Evolutionary conservation across 2,113 vertebrate species (phyloP).

Genomic region (Puntigrus tetrazona): DNA sequence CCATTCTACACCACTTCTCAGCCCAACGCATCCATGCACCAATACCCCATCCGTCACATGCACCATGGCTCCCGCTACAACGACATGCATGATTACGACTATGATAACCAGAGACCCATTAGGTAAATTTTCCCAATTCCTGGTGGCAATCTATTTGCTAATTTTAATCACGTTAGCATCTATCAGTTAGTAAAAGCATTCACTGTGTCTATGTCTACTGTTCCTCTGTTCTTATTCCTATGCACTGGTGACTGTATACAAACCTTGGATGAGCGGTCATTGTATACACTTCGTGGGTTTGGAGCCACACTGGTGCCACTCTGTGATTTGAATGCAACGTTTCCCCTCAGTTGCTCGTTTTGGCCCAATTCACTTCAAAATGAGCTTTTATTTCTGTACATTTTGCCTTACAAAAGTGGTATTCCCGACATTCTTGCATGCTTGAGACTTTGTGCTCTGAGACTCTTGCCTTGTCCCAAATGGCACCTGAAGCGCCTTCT

Average conservation of each 20-base stretch:
- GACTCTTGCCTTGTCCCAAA: constrained; percentile 15
- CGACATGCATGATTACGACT: constrained; percentile 85
- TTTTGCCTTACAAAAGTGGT: constrained; percentile 46
- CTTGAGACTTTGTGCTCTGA: constrained; percentile 28
- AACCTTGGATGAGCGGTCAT: constrained; percentile 31
- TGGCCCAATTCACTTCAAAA: constrained; percentile 31
- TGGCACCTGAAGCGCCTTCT: neutral
- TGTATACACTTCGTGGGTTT: constrained; percentile 28
- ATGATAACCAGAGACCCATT: constrained; percentile 84
- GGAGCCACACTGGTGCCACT: neutral
- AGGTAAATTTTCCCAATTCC: constrained; percentile 76
- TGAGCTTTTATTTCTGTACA: constrained; percentile 42
- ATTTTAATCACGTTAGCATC: neutral
- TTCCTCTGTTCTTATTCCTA: constrained; percentile 35
- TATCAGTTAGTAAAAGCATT: constrained; percentile 4
- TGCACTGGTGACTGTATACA: constrained; percentile 48
- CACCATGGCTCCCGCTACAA: constrained; percentile 78
- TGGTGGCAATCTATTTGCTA: neutral
- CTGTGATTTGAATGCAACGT: constrained; percentile 16
- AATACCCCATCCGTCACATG: constrained; percentile 89
- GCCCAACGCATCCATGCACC: constrained; percentile 95
- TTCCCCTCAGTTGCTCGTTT: constrained; percentile 37
- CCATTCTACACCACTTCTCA: constrained; percentile 95
- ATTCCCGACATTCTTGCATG: constrained; percentile 47
- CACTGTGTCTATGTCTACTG: constrained; percentile 18